These are phyloP conservation scores for Suillia variegata DNA, from an alignment of 2,888 invertebrate genomes.

Conservation along the genomic window DNA sequence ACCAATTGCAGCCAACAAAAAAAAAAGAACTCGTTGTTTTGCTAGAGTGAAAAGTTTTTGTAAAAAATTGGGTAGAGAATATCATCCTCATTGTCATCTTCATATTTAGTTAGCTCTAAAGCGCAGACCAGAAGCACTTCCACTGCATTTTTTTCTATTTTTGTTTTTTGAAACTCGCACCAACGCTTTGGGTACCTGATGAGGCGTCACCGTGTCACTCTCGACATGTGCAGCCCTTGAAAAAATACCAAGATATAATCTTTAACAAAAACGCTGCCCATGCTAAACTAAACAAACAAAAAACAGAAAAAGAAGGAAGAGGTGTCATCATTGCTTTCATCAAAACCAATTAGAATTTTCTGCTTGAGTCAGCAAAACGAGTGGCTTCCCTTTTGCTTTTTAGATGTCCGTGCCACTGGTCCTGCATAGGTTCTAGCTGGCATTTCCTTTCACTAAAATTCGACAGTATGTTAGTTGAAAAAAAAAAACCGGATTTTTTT, in stretches of 20 bases:
- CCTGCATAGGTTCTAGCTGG: conserved; percentile 12
- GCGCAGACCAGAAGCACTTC: background rate
- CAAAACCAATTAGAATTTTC: conserved; percentile 58
- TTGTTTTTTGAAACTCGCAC: conserved; percentile 24
- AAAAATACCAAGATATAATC: conserved; percentile 34
- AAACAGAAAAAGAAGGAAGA: conserved; percentile 17
- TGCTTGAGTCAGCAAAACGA: conserved; percentile 41
- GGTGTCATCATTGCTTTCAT: conserved; percentile 52
- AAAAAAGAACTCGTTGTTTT: no score
- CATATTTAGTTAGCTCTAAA: conserved; percentile 36
- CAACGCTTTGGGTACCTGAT: conserved; percentile 41
- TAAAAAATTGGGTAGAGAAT: background rate
- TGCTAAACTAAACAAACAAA: background rate
- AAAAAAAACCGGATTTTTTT: conserved; percentile 12
- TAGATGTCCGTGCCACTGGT: background rate
- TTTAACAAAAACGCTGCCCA: conserved; percentile 10
- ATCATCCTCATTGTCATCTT: conserved; percentile 18
- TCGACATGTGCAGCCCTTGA: conserved; percentile 23
- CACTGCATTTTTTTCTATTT: conserved; percentile 24
- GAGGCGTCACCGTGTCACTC: conserved; percentile 33
- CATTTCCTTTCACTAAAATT: conserved; percentile 13
- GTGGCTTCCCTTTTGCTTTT: no score
- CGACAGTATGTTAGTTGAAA: conserved; percentile 43
- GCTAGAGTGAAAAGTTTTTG: background rate
- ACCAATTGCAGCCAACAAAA: background rate